phyloP scores from a whole-genome alignment of 2,888 invertebrate genomes.

The Drosophila anomelani region DNA sequence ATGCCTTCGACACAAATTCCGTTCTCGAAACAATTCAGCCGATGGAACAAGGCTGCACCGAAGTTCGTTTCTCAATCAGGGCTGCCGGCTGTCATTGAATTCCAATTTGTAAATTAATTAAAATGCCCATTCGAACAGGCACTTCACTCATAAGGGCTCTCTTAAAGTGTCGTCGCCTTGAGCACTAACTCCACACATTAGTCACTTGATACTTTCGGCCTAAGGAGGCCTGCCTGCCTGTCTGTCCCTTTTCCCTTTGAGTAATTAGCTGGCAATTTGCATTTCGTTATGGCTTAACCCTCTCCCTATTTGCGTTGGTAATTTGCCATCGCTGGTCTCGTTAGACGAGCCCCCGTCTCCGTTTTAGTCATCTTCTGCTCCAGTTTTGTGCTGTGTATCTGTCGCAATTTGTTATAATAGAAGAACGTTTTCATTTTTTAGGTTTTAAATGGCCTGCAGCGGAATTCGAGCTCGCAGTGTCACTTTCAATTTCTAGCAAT shows the following conservation, averaged over 20 bases:
- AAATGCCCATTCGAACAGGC: neutral
- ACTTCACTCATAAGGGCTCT: neutral
- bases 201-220: constrained; percentile 62
- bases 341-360: constrained; percentile 24
- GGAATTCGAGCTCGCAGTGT: constrained; percentile 52
- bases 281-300: constrained; percentile 48
- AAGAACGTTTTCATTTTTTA: constrained; percentile 36
- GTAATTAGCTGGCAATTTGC: constrained; percentile 72
- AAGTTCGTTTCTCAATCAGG: neutral
- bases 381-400: constrained; percentile 18
- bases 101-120: constrained; percentile 4
- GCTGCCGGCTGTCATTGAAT: constrained; percentile 5
- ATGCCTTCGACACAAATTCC: constrained; percentile 28
- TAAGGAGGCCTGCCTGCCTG: constrained; percentile 8
- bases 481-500: constrained; percentile 78
- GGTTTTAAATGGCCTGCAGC: constrained; percentile 49
- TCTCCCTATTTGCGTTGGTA: constrained; percentile 50
- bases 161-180: constrained; percentile 10
- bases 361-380: constrained; percentile 22
- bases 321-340: constrained; percentile 43
- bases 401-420: constrained; percentile 57
- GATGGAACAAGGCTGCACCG: neutral
- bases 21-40: constrained; percentile 1
- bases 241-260: constrained; percentile 11
- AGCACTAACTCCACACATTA: constrained; percentile 52